These are phyloP conservation scores for Micrastur ruficollis DNA, from an alignment of 2,797 vertebrate species.

Conservation along the genomic window DNA sequence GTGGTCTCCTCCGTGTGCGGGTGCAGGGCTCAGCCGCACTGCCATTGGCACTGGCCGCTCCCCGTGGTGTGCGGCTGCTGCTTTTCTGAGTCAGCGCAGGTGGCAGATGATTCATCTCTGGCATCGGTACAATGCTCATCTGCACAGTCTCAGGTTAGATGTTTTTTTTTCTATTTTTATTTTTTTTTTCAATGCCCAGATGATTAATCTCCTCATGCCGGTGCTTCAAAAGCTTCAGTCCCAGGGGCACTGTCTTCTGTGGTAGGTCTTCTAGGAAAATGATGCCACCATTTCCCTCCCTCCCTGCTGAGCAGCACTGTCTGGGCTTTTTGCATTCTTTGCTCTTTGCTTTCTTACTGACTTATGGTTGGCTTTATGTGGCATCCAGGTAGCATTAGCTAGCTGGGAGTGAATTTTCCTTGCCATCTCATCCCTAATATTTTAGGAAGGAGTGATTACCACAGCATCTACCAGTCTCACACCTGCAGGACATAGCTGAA, in stretches of 20 bases:
- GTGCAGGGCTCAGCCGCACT: not conserved
- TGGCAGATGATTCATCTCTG: slow-evolving; percentile 63
- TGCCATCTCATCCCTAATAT: not conserved
- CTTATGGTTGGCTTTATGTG: not conserved
- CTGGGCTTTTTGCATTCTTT: not conserved
- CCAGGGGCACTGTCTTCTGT: slow-evolving; percentile 1
- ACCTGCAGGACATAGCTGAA: not conserved
- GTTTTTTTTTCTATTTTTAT: not conserved
- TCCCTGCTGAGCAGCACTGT: not conserved
- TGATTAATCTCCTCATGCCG: slow-evolving; percentile 47
- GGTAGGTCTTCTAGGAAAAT: not conserved
- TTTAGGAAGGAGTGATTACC: not conserved
- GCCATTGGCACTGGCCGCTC: not conserved
- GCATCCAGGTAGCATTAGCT: not conserved
- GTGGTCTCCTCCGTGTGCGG: fast-evolving
- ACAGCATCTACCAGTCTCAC: fast-evolving
- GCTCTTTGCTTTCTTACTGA: not conserved
- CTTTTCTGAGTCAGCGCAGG: slow-evolving; percentile 58
- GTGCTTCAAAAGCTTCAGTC: slow-evolving; percentile 35
- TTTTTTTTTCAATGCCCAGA: slow-evolving; percentile 5
- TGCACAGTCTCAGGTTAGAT: slow-evolving; percentile 21
- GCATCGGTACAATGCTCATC: slow-evolving; percentile 34
- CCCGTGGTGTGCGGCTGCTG: not conserved
- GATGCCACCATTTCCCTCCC: not conserved
- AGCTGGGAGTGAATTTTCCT: not conserved